Evolutionary conservation across 1,140 invertebrate genomes (phyloP).

Genomic region (Aphidius ervi): DNA sequence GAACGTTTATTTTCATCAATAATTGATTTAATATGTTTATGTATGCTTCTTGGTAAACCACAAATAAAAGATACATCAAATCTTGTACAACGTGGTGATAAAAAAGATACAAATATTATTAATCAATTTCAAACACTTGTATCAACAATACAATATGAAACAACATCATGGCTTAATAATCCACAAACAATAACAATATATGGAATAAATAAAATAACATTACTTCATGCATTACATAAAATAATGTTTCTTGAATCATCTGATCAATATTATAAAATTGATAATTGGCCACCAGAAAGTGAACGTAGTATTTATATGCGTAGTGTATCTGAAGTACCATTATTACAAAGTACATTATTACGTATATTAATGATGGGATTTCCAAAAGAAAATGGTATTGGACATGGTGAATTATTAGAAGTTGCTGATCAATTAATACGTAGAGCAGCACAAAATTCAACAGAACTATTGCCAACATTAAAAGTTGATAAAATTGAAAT

Average conservation of each 20-base stretch:
- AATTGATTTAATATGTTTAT: constrained; percentile 80
- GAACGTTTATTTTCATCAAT: constrained; percentile 81
- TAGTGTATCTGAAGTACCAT: constrained; percentile 81
- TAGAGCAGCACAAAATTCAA: constrained; percentile 72
- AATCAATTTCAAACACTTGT: constrained; percentile 67
- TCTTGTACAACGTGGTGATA: constrained; percentile 57
- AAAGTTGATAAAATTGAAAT: constrained; percentile 80
- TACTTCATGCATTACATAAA: constrained; percentile 79
- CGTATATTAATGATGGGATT: constrained; percentile 78
- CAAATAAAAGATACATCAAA: constrained; percentile 69
- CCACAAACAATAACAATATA: constrained; percentile 72
- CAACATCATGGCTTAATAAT: constrained; percentile 71
- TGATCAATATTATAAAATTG: constrained; percentile 85
- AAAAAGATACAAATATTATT: constrained; percentile 57
- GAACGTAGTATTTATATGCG: constrained; percentile 76
- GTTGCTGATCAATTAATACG: constrained; percentile 80
- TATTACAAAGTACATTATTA: constrained; percentile 79
- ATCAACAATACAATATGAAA: constrained; percentile 75
- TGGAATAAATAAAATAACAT: constrained; percentile 68
- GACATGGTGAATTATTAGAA: constrained; percentile 78
- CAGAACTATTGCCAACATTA: constrained; percentile 62
- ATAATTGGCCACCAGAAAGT: constrained; percentile 91
- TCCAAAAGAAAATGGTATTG: constrained; percentile 79
- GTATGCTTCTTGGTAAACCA: constrained; percentile 76
- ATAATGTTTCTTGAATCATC: constrained; percentile 78